Evolutionary conservation across 2,888 invertebrate genomes (phyloP).

Genomic region (Agrochola lychnidis): DNA sequence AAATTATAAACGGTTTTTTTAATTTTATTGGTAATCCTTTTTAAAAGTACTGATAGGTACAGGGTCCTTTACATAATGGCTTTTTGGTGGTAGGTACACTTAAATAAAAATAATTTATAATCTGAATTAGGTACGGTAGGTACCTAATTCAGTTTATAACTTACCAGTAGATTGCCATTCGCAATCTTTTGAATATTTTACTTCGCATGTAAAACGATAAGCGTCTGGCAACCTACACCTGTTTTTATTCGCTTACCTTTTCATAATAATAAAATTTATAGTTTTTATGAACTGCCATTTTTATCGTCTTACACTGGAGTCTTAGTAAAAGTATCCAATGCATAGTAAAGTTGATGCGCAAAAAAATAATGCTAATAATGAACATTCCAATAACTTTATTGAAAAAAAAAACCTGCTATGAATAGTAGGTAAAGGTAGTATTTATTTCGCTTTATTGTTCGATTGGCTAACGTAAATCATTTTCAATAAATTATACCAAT

Average conservation of each 20-base stretch:
- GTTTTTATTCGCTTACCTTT: background rate
- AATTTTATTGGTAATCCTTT: constrained; percentile 31
- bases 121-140: background rate
- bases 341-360: background rate
- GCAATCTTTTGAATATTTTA: background rate
- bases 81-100: constrained; percentile 8
- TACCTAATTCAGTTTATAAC: background rate
- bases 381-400: background rate
- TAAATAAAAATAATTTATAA: background rate
- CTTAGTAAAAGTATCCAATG: background rate
- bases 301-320: constrained; percentile 6
- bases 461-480: background rate
- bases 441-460: background rate
- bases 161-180: constrained; percentile 2
- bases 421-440: background rate
- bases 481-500: background rate
- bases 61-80: constrained; percentile 1
- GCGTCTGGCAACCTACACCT: background rate
- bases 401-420: background rate
- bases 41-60: constrained; percentile 19
- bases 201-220: background rate
- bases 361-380: background rate
- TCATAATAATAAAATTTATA: background rate
- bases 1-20: constrained; percentile 13
- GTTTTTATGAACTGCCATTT: background rate